Evolutionary conservation across 2,113 vertebrate genomes (phyloP).

Genomic region (Macroglossus sobrinus): DNA sequence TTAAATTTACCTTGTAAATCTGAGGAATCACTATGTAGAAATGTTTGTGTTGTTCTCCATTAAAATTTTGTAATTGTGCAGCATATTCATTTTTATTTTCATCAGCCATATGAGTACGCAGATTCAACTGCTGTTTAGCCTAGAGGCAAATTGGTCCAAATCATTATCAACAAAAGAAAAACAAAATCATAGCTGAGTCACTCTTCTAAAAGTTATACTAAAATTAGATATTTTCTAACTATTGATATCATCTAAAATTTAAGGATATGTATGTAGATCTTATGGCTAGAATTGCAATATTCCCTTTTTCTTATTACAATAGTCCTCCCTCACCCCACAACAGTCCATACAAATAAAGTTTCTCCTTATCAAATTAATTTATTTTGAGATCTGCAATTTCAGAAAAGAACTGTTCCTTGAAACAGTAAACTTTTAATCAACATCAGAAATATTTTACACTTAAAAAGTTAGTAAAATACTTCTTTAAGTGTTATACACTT

Average conservation of each 20-base stretch:
- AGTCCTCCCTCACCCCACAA: background rate
- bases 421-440: background rate
- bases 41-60: slow-evolving; percentile 97
- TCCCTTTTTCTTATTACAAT: background rate
- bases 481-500: background rate
- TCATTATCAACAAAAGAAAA: slow-evolving; percentile 12
- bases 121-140: slow-evolving; percentile 96
- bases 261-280: background rate
- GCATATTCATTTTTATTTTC: slow-evolving; percentile 99
- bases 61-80: slow-evolving; percentile 96
- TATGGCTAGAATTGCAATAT: background rate
- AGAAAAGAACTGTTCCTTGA: background rate
- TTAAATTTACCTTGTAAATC: slow-evolving; percentile 93
- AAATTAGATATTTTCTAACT: background rate
- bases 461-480: slow-evolving; percentile 30
- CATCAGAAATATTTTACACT: background rate
- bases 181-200: slow-evolving; percentile 33
- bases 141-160: slow-evolving; percentile 73
- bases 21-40: slow-evolving; percentile 96
- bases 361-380: background rate
- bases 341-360: background rate
- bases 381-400: no score
- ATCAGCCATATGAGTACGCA: slow-evolving; percentile 95
- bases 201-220: slow-evolving; percentile 21
- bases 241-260: background rate